These are phyloP conservation scores for Diarsia brunnea DNA, from an alignment of 2,888 invertebrate species.

Conservation along the genomic window DNA sequence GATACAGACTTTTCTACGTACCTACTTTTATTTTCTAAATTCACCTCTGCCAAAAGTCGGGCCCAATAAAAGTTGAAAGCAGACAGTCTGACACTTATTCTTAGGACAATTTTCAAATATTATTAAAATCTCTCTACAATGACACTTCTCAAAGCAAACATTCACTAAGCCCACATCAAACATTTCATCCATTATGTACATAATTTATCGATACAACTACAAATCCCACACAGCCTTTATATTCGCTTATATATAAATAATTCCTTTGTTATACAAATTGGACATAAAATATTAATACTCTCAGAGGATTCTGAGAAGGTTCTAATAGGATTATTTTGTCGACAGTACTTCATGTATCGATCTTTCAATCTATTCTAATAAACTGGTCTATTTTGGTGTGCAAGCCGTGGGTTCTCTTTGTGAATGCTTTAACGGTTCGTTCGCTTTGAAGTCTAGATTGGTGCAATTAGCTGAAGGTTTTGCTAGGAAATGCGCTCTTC, in stretches of 20 bases:
- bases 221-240: constrained; percentile 35
- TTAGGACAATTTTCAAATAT: constrained; percentile 7
- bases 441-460: constrained; percentile 46
- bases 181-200: constrained; percentile 40
- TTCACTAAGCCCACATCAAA: constrained; percentile 35
- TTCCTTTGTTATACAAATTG: constrained; percentile 55
- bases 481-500: constrained; percentile 24
- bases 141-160: constrained; percentile 31
- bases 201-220: constrained; percentile 46
- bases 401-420: constrained; percentile 23
- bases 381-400: constrained; percentile 57
- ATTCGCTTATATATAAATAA: constrained; percentile 29
- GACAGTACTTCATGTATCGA: constrained; percentile 55
- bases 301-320: constrained; percentile 27
- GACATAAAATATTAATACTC: constrained; percentile 45
- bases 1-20: not conserved
- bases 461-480: constrained; percentile 44
- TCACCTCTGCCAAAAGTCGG: not conserved
- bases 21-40: constrained; percentile 11
- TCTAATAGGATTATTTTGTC: constrained; percentile 51
- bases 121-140: constrained; percentile 20
- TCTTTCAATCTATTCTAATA: constrained; percentile 33
- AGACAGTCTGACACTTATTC: no score
- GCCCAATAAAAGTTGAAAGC: not conserved
- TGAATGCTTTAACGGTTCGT: constrained; percentile 51